Evolutionary conservation across 2,888 invertebrate genomes (phyloP).

Genomic region (Drosophila crucigera): DNA sequence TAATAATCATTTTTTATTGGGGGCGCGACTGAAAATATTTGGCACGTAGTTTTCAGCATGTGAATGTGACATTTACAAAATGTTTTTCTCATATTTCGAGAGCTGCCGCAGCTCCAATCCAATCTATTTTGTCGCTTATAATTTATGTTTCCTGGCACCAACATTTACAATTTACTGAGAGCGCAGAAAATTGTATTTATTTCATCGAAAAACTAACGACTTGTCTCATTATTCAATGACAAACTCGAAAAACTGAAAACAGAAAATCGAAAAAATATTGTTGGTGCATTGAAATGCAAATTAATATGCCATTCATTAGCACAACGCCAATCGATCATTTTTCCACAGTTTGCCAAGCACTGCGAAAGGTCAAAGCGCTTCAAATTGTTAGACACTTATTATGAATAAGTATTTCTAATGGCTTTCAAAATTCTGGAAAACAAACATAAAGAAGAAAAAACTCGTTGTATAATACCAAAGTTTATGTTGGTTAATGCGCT

Average conservation of each 20-base stretch:
- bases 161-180: constrained; percentile 19
- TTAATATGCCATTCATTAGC: constrained; percentile 82
- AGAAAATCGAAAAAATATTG: constrained; percentile 43
- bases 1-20: constrained; percentile 43
- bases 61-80: constrained; percentile 80
- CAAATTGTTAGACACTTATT: constrained; percentile 46
- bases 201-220: constrained; percentile 42
- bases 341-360: constrained; percentile 64
- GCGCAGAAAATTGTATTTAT: constrained; percentile 34
- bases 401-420: constrained; percentile 34
- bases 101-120: constrained; percentile 37
- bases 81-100: constrained; percentile 57
- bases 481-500: constrained; percentile 57
- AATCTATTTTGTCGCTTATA: constrained; percentile 62
- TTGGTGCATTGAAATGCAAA: constrained; percentile 79
- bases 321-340: constrained; percentile 71
- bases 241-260: constrained; percentile 41
- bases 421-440: constrained; percentile 35
- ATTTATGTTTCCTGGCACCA: constrained; percentile 79
- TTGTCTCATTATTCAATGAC: constrained; percentile 78
- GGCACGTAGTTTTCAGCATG: constrained; percentile 68
- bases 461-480: constrained; percentile 66
- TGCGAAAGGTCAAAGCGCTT: constrained; percentile 70
- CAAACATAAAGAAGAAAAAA: not conserved
- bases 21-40: constrained; percentile 68